A percentile compares a stretch with the other conserved stretches of the same genome.
These are phyloP conservation scores for Gymnoscopelus microlampas DNA, from an alignment of 2,797 vertebrate genomes.

Conservation along the genomic window DNA sequence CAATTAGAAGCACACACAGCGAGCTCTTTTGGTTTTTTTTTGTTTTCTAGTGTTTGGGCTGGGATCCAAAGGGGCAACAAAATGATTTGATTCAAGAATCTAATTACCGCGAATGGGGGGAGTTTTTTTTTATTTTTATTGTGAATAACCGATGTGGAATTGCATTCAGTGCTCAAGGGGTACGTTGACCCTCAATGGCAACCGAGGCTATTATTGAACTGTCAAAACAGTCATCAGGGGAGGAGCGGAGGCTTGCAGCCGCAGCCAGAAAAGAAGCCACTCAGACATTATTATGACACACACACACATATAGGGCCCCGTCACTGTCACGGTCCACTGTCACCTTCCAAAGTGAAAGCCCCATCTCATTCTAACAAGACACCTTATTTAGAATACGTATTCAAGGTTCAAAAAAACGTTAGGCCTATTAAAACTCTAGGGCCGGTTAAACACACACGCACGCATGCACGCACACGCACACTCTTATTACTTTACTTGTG, in stretches of 20 bases:
- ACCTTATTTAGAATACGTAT: slow-evolving; percentile 45
- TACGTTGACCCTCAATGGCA: slow-evolving; percentile 58
- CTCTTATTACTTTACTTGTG: no score
- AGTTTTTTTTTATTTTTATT: slow-evolving; percentile 39
- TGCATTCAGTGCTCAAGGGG: slow-evolving; percentile 44
- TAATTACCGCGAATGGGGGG: slow-evolving; percentile 70
- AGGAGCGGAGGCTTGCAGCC: slow-evolving; percentile 68
- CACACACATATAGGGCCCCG: slow-evolving; percentile 41
- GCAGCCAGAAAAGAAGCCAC: slow-evolving; percentile 54
- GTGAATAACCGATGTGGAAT: slow-evolving; percentile 61
- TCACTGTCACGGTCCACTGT: slow-evolving; percentile 29
- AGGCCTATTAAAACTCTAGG: no score
- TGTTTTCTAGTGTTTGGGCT: slow-evolving; percentile 60
- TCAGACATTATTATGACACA: slow-evolving; percentile 40
- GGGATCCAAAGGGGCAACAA: slow-evolving; percentile 58
- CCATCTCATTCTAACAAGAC: slow-evolving; percentile 66
- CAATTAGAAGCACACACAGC: slow-evolving; percentile 62
- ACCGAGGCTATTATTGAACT: slow-evolving; percentile 71
- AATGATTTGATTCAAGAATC: slow-evolving; percentile 73
- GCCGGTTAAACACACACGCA: slow-evolving; percentile 15
- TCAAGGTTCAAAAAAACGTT: neutral
- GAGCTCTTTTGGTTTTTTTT: slow-evolving; percentile 57
- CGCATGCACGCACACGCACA: no score
- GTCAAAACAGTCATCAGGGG: slow-evolving; percentile 74
- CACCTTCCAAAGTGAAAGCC: slow-evolving; percentile 39